These are phyloP conservation scores for Platalea minor DNA, from an alignment of 2,797 vertebrate genomes.

Conservation along the genomic window DNA sequence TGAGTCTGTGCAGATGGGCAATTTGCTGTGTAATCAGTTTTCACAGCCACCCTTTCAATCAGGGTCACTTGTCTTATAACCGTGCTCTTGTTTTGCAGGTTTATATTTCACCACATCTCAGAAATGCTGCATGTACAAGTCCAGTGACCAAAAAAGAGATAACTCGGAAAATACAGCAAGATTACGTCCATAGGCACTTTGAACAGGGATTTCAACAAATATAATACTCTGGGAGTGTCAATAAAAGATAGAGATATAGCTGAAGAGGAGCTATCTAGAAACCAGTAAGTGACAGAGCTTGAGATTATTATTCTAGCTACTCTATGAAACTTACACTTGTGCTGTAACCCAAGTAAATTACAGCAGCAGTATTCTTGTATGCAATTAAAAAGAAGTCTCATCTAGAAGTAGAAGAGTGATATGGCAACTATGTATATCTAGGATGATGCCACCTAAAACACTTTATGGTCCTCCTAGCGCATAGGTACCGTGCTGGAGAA, in stretches of 20 bases:
- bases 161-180: background rate
- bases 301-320: background rate
- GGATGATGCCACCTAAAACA: background rate
- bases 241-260: background rate
- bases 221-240: background rate
- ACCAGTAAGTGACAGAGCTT: background rate
- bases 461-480: background rate
- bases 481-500: background rate
- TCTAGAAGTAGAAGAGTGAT: background rate
- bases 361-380: background rate
- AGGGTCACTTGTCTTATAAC: constrained; percentile 25
- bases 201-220: background rate
- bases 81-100: background rate
- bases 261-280: background rate
- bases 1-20: background rate
- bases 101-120: background rate
- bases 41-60: background rate
- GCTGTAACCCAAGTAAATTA: background rate
- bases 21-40: constrained; percentile 53
- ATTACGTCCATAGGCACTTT: background rate
- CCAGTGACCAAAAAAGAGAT: background rate
- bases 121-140: background rate
- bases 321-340: background rate
- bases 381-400: background rate
- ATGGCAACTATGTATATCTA: background rate